Evolutionary conservation across 2,888 invertebrate genomes (phyloP).

Genomic region (Lepidochitona cinerea): DNA sequence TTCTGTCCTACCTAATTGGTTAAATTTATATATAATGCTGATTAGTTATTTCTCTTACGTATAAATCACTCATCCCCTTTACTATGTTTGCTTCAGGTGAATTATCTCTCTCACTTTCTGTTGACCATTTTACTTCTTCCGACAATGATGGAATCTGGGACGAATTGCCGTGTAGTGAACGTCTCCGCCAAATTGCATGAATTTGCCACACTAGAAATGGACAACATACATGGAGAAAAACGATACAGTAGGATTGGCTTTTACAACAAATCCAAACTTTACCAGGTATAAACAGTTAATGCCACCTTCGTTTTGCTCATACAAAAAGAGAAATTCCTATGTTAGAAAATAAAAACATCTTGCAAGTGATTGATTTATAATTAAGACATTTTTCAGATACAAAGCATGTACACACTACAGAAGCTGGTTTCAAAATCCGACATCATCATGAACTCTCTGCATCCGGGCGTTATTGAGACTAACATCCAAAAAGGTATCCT

Average conservation of each 20-base stretch:
- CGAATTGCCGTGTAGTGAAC: not conserved
- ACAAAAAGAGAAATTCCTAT: too few species aligned
- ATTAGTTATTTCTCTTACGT: too few species aligned
- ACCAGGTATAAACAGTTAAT: not conserved
- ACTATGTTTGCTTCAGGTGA: not conserved
- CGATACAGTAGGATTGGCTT: not conserved
- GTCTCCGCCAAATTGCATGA: not conserved
- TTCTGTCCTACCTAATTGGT: too few species aligned
- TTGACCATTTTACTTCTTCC: not conserved
- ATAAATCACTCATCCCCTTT: too few species aligned
- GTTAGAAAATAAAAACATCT: too few species aligned
- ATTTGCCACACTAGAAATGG: not conserved
- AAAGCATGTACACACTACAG: not conserved
- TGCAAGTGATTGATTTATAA: too few species aligned
- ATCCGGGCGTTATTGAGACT: not conserved
- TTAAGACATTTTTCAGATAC: too few species aligned
- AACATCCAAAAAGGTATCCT: not conserved
- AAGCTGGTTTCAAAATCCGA: not conserved
- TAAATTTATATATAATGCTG: too few species aligned
- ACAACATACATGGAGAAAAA: conserved; percentile 1
- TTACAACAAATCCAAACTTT: not conserved
- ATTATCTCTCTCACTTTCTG: not conserved
- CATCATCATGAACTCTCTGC: not conserved
- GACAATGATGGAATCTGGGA: not conserved
- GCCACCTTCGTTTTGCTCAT: too few species aligned